Evolutionary conservation across 35 echinoderm and acorn worm genomes (phyloP).

Genomic region (Apostichopus parvimensis): DNA sequence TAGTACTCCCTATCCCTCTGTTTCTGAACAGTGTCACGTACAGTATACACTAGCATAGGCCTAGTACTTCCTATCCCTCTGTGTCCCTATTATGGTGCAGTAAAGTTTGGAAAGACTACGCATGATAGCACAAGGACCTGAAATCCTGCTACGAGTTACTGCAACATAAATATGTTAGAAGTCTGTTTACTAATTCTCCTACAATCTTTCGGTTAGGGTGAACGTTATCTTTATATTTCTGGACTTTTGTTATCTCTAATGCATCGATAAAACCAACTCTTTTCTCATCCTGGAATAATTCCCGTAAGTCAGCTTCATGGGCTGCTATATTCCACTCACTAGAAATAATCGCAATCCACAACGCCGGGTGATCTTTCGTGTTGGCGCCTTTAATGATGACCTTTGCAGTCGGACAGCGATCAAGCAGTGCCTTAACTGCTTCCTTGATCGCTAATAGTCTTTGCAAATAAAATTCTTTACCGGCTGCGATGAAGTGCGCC

Average conservation of each 20-base stretch:
- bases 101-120: no score
- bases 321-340: slow-evolving; percentile 16
- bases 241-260: slow-evolving; percentile 46
- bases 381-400: slow-evolving; percentile 56
- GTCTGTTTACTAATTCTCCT: slow-evolving; percentile 10
- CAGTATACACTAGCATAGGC: no score
- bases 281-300: slow-evolving; percentile 3
- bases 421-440: neutral
- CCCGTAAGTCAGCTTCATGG: neutral
- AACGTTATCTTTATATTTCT: slow-evolving; percentile 15
- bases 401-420: slow-evolving; percentile 20
- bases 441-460: neutral
- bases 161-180: slow-evolving; percentile 36
- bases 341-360: no score
- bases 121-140: no score
- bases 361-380: no score
- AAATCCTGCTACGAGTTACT: no score
- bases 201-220: slow-evolving; percentile 30
- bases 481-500: slow-evolving; percentile 43
- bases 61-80: no score
- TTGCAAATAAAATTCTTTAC: slow-evolving; percentile 13
- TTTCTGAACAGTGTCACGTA: no score
- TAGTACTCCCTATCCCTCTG: no score
- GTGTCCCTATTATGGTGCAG: no score
- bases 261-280: slow-evolving; percentile 57